These are phyloP conservation scores for Sussaba pulchella DNA, from an alignment of 2,888 invertebrate genomes.

Conservation along the genomic window DNA sequence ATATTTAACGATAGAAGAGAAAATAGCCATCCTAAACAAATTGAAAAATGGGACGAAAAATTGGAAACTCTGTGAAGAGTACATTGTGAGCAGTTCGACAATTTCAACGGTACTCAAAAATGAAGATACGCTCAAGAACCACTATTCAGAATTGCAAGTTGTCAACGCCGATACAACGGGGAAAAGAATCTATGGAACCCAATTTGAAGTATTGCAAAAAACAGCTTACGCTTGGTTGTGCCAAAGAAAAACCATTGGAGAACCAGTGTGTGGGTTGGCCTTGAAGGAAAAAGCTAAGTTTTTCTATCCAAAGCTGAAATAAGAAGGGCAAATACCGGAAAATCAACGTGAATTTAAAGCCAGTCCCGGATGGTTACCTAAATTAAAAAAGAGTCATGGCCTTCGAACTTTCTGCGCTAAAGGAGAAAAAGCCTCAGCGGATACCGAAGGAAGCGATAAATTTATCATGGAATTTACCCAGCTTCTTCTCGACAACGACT, in stretches of 20 bases:
- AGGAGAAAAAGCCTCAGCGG: conserved; percentile 41
- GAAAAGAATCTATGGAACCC: too few species aligned
- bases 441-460: neutral
- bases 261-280: neutral
- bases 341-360: conserved; percentile 28
- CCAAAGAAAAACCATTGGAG: conserved; percentile 14
- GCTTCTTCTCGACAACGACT: conserved; percentile 13
- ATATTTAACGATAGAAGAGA: conserved; percentile 35
- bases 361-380: conserved; percentile 41
- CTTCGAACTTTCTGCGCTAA: conserved; percentile 35
- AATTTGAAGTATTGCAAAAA: too few species aligned
- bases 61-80: conserved; percentile 21
- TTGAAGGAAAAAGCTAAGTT: conserved; percentile 11
- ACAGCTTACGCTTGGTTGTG: conserved; percentile 39
- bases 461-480: conserved; percentile 12
- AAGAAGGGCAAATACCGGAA: conserved; percentile 7
- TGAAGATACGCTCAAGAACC: conserved; percentile 29
- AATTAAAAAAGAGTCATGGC: conserved; percentile 33
- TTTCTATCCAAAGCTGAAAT: neutral
- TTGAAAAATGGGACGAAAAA: conserved; percentile 22
- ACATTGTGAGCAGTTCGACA: conserved; percentile 35
- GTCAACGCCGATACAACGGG: too few species aligned
- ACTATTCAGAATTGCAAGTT: too few species aligned
- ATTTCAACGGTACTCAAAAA: conserved; percentile 39
- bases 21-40: conserved; percentile 36